Evolutionary conservation across 1,140 invertebrate genomes (phyloP).

Genomic region (Diuraphis noxia): DNA sequence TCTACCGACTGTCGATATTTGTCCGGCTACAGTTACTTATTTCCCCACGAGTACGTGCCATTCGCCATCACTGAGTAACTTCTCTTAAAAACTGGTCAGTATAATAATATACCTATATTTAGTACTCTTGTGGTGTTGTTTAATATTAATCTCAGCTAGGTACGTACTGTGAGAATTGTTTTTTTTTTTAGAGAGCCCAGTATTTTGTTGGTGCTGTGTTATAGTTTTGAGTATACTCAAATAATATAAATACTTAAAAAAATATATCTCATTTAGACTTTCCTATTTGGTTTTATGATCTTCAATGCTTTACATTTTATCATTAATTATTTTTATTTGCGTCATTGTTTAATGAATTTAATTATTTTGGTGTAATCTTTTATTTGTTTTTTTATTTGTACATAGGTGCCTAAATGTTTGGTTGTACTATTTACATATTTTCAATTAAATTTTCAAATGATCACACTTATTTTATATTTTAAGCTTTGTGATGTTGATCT

Average conservation of each 20-base stretch:
- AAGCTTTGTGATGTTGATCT: neutral
- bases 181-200: neutral
- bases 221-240: neutral
- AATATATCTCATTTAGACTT: too few species aligned
- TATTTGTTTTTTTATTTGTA: too few species aligned
- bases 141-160: neutral
- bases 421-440: neutral
- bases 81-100: neutral
- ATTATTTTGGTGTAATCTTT: too few species aligned
- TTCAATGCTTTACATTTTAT: too few species aligned
- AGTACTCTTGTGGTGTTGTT: neutral
- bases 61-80: neutral
- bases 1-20: neutral
- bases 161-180: neutral
- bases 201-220: neutral
- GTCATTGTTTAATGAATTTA: too few species aligned
- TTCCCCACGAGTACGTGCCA: neutral
- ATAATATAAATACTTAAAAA: too few species aligned
- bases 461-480: neutral
- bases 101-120: neutral
- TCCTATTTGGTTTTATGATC: too few species aligned
- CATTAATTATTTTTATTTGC: too few species aligned
- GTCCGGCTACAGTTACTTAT: neutral
- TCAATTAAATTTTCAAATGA: neutral
- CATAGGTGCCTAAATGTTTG: too few species aligned